These are phyloP conservation scores for Virgularia gustaviana DNA, from an alignment of 92 coral and sea anemone species.

Conservation along the genomic window DNA sequence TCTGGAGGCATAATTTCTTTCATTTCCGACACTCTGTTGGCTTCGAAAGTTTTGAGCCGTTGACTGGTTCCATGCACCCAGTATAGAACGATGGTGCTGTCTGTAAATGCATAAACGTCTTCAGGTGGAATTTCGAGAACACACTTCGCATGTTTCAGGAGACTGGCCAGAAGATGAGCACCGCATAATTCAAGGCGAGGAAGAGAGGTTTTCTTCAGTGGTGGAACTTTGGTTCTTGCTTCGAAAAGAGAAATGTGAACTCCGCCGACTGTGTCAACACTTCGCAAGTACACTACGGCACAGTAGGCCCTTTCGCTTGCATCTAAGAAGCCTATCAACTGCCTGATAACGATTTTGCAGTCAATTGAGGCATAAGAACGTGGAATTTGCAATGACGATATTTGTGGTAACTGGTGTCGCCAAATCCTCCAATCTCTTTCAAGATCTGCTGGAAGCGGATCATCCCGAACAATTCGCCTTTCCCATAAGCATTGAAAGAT, in stretches of 20 bases:
- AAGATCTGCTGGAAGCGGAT: slow-evolving; percentile 53
- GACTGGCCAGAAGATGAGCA: slow-evolving; percentile 47
- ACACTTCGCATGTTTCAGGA: slow-evolving; percentile 44
- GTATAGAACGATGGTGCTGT: slow-evolving; percentile 47
- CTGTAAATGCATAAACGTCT: slow-evolving; percentile 51
- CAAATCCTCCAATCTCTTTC: slow-evolving; percentile 50
- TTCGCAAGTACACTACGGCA: slow-evolving; percentile 51
- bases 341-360: slow-evolving; percentile 13
- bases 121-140: slow-evolving; percentile 32
- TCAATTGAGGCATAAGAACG: slow-evolving; percentile 49
- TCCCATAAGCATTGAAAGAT: slow-evolving; percentile 66
- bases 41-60: slow-evolving; percentile 50
- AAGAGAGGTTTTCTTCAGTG: slow-evolving; percentile 50
- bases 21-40: slow-evolving; percentile 55
- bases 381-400: slow-evolving; percentile 48
- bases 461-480: slow-evolving; percentile 49
- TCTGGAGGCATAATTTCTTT: slow-evolving; percentile 51
- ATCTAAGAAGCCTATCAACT: slow-evolving; percentile 56
- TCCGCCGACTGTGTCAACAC: slow-evolving; percentile 58
- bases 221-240: slow-evolving; percentile 59
- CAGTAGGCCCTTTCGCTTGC: slow-evolving; percentile 54
- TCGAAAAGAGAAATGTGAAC: slow-evolving; percentile 40
- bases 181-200: slow-evolving; percentile 60
- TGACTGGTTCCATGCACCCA: slow-evolving; percentile 53
- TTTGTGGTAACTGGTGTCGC: slow-evolving; percentile 45